A percentile compares a stretch with the other conserved stretches of the same genome.
Evolutionary conservation across 2,797 vertebrate species (phyloP).

Genomic region (Delichon dasypus): DNA sequence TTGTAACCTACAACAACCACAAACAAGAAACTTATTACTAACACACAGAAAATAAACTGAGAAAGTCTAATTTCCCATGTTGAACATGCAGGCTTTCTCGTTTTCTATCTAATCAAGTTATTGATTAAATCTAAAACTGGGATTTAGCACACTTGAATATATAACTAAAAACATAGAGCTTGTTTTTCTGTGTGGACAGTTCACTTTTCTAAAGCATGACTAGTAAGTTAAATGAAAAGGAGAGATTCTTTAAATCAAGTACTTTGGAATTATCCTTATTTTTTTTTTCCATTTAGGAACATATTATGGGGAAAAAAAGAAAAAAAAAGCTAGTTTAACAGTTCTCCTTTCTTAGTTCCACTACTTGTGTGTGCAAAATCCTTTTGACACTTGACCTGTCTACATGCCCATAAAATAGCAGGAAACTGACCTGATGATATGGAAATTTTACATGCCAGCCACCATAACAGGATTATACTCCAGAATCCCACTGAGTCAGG

Average conservation of each 20-base stretch:
- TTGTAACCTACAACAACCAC: too few species aligned
- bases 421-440: not conserved
- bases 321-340: not conserved
- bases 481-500: not conserved
- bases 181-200: not conserved
- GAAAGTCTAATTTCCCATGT: not conserved
- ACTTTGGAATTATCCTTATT: not conserved
- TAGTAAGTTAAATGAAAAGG: not conserved
- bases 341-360: not conserved
- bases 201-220: not conserved
- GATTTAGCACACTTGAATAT: not conserved
- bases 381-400: not conserved
- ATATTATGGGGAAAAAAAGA: not conserved
- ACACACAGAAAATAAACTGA: not conserved
- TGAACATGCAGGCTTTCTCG: not conserved
- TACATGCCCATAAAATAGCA: not conserved
- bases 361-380: not conserved
- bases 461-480: not conserved
- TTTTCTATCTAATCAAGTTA: not conserved
- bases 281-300: not conserved
- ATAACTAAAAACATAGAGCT: not conserved
- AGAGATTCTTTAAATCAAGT: not conserved
- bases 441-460: not conserved
- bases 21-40: not conserved
- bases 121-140: not conserved